Conservation (phyloP, 1,140 invertebrate species). For the Asobara japonica region DNA sequence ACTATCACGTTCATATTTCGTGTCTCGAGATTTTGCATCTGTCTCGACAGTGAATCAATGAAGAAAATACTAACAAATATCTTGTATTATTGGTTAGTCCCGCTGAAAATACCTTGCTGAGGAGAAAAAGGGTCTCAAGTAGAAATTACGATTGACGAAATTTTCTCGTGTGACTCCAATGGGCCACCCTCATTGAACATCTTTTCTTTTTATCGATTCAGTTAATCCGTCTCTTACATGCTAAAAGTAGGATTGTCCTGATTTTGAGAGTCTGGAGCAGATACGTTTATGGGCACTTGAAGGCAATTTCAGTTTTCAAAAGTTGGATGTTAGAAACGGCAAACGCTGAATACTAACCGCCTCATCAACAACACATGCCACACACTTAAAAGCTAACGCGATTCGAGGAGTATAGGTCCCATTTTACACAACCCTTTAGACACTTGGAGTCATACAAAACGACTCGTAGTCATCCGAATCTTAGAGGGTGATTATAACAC, state of each 20-base stretch:
- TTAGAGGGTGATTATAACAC: conserved; percentile 59
- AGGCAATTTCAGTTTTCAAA: conserved; percentile 38
- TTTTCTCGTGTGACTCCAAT: no score
- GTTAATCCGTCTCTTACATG: conserved; percentile 34
- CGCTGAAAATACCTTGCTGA: no score
- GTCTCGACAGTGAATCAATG: no score
- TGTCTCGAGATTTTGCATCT: no score
- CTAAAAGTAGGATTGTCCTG: neutral
- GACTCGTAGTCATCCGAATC: conserved; percentile 42
- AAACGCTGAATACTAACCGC: conserved; percentile 65
- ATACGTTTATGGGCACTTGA: neutral
- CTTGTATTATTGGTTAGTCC: no score
- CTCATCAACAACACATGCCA: conserved; percentile 67
- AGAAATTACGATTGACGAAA: no score
- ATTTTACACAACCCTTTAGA: conserved; percentile 35
- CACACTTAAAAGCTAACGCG: conserved; percentile 21
- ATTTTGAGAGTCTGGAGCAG: neutral
- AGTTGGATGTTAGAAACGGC: conserved; percentile 44
- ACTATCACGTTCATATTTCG: no score
- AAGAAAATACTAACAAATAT: no score
- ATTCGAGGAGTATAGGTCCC: conserved; percentile 17
- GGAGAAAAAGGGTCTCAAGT: no score
- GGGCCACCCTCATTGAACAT: no score
- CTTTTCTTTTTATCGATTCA: no score
- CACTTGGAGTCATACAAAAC: conserved; percentile 26